A percentile compares a stretch with the other conserved stretches of the same genome.
Conservation (phyloP, 2,888 invertebrate species). For the Thymelicus sylvestris region DNA sequence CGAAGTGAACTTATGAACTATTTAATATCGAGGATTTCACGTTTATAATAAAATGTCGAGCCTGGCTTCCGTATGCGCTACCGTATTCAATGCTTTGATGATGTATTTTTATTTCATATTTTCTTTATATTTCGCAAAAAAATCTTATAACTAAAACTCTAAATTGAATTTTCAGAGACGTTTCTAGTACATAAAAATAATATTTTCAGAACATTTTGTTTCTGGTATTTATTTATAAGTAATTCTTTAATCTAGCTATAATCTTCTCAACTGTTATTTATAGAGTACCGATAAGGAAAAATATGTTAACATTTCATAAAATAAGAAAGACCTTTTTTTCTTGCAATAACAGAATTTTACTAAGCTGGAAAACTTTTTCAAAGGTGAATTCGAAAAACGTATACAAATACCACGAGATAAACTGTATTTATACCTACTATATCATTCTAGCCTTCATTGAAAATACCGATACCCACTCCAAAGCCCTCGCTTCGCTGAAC, state of each 20-base stretch:
- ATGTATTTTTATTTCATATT: neutral
- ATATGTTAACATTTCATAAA: neutral
- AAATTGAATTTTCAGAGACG: too few species aligned
- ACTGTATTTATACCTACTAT: neutral
- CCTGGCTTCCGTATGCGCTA: constrained; percentile 2
- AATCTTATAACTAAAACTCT: too few species aligned
- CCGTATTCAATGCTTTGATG: neutral
- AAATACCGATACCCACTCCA: constrained; percentile 36
- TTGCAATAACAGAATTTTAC: neutral
- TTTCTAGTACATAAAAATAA: too few species aligned
- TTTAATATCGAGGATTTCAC: neutral
- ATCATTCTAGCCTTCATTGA: constrained; percentile 22
- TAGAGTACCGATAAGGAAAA: too few species aligned
- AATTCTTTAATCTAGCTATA: too few species aligned
- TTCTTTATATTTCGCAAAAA: too few species aligned
- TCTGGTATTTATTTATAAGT: too few species aligned
- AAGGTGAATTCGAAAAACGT: constrained; percentile 9
- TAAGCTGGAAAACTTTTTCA: neutral
- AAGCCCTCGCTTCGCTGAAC: constrained; percentile 55
- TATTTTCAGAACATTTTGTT: too few species aligned
- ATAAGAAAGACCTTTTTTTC: neutral
- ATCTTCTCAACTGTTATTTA: too few species aligned
- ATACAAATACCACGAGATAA: neutral
- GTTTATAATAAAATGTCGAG: neutral
- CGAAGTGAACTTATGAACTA: constrained; percentile 2